Evolutionary conservation across 37 sponge, comb jelly and placozoan genomes (phyloP), one percentile per base, ranked within the genome.

Genomic region (Ianthella basta): DNA sequence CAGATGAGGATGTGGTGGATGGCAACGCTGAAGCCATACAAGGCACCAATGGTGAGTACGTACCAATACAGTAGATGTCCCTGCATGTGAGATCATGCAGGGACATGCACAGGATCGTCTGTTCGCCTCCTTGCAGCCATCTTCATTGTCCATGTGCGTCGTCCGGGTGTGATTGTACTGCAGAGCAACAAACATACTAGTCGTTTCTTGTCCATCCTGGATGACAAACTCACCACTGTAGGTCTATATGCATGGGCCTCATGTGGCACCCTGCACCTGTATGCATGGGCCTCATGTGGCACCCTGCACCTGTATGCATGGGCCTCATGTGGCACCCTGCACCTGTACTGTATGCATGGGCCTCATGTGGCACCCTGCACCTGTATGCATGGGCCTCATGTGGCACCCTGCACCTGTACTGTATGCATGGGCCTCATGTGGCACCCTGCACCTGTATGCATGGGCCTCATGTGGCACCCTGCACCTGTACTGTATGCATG

Each of bases 81-180:
- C 15, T 56, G 18, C 15, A 56, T 56, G 15, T 19, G 18, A 19
- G 18, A 18, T 19, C 18, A 56, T 56, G 59, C 15, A 56, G 59
- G 16, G 59, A 19, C 15, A 56, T 56, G 18, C 59, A 56, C 59
- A 15, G 15, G 18, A 19, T 19, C 59, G 15, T 56, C 59, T 56
- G 16, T 18, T 19, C 18, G 68, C 29, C 24, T 82, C 21, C 55
- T 6, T 40, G 24, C 80, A 86, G 91, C 87, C 25, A 83, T 81
- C 81, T 91, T 86, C 77, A 83, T 32, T 1, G 91, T 91, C 25
- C 84, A 82, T 38, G 83, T 82, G 40, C 38, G 85, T 0, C 82
- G 84, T 3, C 84, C 84, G 1, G 91, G 85, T 29, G 87, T 91
- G 33, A 55, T 91, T 14, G 80, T 19, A 14, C 86, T 92, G 3